A percentile compares a stretch with the other conserved stretches of the same genome.
These are phyloP conservation scores for Pogonomyrmex californicus DNA, from an alignment of 1,140 invertebrate genomes.

Conservation along the genomic window DNA sequence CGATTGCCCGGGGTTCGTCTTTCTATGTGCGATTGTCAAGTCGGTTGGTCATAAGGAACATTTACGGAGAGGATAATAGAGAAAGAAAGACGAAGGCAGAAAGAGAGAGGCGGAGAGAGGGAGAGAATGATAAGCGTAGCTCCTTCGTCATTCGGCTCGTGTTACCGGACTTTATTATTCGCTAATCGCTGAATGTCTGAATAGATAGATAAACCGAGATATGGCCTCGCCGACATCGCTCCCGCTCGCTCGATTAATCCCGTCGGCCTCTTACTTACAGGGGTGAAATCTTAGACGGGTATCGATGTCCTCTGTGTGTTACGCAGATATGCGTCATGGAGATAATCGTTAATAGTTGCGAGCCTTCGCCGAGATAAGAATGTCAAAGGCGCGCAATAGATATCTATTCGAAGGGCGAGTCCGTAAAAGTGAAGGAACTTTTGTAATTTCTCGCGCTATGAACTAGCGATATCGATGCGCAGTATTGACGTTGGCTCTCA, in stretches of 20 bases:
- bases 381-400: constrained; percentile 22
- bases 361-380: constrained; percentile 28
- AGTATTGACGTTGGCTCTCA: not conserved
- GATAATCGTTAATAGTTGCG: constrained; percentile 34
- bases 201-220: constrained; percentile 64
- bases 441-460: not conserved
- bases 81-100: not conserved
- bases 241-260: constrained; percentile 57
- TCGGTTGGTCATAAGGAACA: constrained; percentile 52
- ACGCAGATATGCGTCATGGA: not conserved
- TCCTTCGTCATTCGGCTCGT: constrained; percentile 45
- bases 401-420: constrained; percentile 3
- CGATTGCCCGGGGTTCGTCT: constrained; percentile 36
- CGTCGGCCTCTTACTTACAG: constrained; percentile 52
- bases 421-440: not conserved
- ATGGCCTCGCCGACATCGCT: constrained; percentile 48
- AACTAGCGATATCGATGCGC: not conserved
- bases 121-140: constrained; percentile 52
- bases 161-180: constrained; percentile 74
- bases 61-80: constrained; percentile 18
- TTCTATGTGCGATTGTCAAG: constrained; percentile 30
- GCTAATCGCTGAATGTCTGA: constrained; percentile 75
- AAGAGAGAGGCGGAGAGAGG: constrained; percentile 14
- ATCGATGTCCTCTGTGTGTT: constrained; percentile 57
- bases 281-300: constrained; percentile 63